These are phyloP conservation scores for Aurelia aurita DNA, from an alignment of 30 jellyfish, hydroid and myxozoan genomes.

Conservation along the genomic window DNA sequence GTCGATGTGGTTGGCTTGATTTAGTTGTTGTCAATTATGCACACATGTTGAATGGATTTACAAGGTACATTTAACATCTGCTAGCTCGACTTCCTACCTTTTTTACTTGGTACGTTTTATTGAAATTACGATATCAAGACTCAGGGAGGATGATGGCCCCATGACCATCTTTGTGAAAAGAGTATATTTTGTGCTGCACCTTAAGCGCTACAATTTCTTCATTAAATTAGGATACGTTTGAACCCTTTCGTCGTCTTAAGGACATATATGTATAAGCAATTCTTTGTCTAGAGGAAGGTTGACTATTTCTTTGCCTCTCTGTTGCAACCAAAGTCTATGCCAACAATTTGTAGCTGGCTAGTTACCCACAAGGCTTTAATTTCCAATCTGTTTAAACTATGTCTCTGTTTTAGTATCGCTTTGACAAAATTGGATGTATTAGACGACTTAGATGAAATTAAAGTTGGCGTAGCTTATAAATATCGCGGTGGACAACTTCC, in stretches of 20 bases:
- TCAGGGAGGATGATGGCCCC: no score
- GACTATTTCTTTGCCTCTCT: no score
- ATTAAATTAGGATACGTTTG: no score
- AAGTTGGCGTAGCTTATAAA: slow-evolving; percentile 86
- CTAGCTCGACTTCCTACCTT: not conserved
- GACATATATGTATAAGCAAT: no score
- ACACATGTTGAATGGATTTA: slow-evolving; percentile 90
- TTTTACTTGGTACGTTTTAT: not conserved
- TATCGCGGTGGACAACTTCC: slow-evolving; percentile 76
- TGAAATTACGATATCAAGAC: no score
- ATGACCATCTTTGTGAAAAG: no score
- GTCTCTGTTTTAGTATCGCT: slow-evolving; percentile 76
- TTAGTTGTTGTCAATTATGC: slow-evolving; percentile 95
- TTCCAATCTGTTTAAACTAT: not conserved
- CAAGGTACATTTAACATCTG: slow-evolving; percentile 74
- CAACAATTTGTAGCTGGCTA: not conserved
- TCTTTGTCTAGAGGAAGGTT: no score
- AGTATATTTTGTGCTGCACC: no score
- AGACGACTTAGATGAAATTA: slow-evolving; percentile 90
- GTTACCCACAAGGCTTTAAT: not conserved
- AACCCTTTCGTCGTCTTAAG: no score
- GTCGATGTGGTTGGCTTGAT: slow-evolving; percentile 99
- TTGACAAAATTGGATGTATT: slow-evolving; percentile 97
- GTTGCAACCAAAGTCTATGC: no score
- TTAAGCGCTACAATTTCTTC: no score